phyloP scores from a whole-genome alignment of 1,140 invertebrate genomes.

The Drosophila tristis region DNA sequence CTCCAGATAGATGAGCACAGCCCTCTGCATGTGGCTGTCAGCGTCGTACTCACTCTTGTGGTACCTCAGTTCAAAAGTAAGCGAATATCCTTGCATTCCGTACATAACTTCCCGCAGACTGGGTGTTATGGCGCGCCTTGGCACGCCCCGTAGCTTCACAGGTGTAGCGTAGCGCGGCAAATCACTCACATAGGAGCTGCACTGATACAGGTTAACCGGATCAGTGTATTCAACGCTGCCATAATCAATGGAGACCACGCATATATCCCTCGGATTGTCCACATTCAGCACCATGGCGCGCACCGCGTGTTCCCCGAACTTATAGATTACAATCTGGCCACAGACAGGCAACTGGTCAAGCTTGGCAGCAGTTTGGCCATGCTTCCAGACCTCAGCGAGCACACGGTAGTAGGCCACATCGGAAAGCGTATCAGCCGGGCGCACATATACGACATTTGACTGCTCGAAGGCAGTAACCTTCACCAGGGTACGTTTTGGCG shows the following conservation, averaged over 20 bases:
- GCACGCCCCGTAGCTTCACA: conserved; percentile 64
- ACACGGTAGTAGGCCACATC: conserved; percentile 59
- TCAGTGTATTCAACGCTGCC: conserved; percentile 64
- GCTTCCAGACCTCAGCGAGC: conserved; percentile 33
- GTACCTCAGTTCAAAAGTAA: conserved; percentile 60
- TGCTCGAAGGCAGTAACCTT: conserved; percentile 68
- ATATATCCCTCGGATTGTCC: conserved; percentile 48
- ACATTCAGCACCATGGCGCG: conserved; percentile 69
- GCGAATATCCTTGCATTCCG: conserved; percentile 15
- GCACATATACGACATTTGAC: conserved; percentile 68
- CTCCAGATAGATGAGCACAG: conserved; percentile 44
- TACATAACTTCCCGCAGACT: conserved; percentile 61
- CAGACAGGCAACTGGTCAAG: conserved; percentile 42
- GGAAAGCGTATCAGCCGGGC: conserved; percentile 34
- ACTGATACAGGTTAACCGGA: conserved; percentile 52
- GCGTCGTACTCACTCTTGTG: conserved; percentile 24
- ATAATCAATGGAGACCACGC: conserved; percentile 70
- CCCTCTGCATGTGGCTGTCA: conserved; percentile 48
- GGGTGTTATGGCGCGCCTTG: conserved; percentile 43
- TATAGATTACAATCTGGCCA: conserved; percentile 67
- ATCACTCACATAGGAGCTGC: conserved; percentile 33
- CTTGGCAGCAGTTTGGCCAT: conserved; percentile 15
- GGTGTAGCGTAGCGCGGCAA: conserved; percentile 61
- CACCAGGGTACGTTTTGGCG: conserved; percentile 46
- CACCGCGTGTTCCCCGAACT: conserved; percentile 36